Evolutionary conservation across 2,888 invertebrate genomes (phyloP).

Genomic region (Parelbella ahira): DNA sequence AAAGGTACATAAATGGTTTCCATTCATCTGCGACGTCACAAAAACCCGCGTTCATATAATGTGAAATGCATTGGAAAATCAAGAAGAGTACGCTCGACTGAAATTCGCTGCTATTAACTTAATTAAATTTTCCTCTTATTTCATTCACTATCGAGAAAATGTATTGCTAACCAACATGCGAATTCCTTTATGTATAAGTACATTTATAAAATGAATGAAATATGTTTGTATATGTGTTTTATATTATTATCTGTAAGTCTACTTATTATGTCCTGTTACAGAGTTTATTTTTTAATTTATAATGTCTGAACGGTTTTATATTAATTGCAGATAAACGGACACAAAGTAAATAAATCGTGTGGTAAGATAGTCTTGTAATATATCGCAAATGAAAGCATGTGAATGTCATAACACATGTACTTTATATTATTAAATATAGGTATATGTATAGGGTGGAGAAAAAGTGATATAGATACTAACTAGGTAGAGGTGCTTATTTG

Average conservation of each 20-base stretch:
- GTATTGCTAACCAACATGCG: conserved; percentile 44
- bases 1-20: too few species aligned
- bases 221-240: conserved; percentile 45
- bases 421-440: too few species aligned
- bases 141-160: conserved; percentile 54
- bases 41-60: too few species aligned
- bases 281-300: too few species aligned
- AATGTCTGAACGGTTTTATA: not conserved
- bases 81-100: conserved; percentile 37
- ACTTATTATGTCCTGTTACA: too few species aligned
- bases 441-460: too few species aligned
- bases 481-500: too few species aligned
- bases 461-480: too few species aligned
- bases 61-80: conserved; percentile 23
- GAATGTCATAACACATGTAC: too few species aligned
- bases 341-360: conserved; percentile 14
- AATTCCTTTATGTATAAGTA: conserved; percentile 40
- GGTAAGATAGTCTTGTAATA: too few species aligned
- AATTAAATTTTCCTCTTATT: conserved; percentile 51
- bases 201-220: conserved; percentile 57
- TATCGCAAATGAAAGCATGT: too few species aligned
- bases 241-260: conserved; percentile 49
- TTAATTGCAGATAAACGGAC: conserved; percentile 7
- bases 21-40: too few species aligned
- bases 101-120: conserved; percentile 44